Base-by-base conservation (phyloP, 2,113 vertebrate genomes). In the Lampris megalopsis region DNA sequence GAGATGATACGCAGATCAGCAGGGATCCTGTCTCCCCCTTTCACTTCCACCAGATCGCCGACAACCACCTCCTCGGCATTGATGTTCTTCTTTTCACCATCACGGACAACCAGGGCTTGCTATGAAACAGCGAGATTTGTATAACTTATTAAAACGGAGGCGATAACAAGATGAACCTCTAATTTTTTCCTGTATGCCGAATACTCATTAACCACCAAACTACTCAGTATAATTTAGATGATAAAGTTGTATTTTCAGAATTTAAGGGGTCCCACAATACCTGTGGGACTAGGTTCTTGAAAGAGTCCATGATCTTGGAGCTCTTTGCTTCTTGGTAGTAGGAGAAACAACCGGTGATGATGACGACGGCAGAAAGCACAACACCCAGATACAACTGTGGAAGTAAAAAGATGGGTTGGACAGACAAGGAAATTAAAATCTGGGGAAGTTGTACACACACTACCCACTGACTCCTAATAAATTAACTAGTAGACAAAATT, bases 321-420 rank as follows among this genome's bases (percentile, higher is more conserved):
- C 98, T 99, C 90, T 99, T 99, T 36, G 97, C 97, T 84, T 99
- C 98, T 95, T 99, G 98, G 85, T 99, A 99, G 80, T 99, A 99
- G 9, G 98, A 99, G 94, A 99, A 99, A 65, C 98, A 99, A 11
- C 98, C 97, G 81, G 98, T 99, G 92, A 98, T 95, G 93, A 99
- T 98, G 87, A 98, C 97, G 0, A 99, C 97, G 73, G 97, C 96
- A 3, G 97, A 93, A 6, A 98, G 93, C 73, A 98, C 97, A 42
- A 98, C 85, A 64, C 97, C 97, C 62, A 98, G 93, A 78, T 98
- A 99, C 73, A 98, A 91, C 97, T 99, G 91, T 2, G 84, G 8
- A 65, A 67, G 47, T 13, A 1, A 64, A 59, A n/a, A 24, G 0
- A 52, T 40, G 24, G 24, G 24, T 24, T 24, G 24, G 24, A 24